Conservation (phyloP, 2,888 invertebrate species). For the Pemphredon lugubris region DNA sequence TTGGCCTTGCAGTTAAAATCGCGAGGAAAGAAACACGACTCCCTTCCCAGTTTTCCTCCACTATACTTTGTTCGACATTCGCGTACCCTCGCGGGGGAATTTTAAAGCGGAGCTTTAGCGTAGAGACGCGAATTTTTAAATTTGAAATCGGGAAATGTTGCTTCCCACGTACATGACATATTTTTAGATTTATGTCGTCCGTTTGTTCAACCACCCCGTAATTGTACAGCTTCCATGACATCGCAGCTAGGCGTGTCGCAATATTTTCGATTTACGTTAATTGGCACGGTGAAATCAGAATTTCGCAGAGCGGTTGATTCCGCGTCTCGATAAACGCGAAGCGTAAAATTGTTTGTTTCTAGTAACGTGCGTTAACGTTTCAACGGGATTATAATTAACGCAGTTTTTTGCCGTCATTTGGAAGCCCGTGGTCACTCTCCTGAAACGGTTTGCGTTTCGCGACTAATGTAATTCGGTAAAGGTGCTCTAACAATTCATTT, state of each 20-base stretch:
- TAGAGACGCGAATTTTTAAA: too few relatives aligned
- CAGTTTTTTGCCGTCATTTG: too few relatives aligned
- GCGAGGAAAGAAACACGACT: constrained; percentile 15
- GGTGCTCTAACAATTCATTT: not conserved
- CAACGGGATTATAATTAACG: too few relatives aligned
- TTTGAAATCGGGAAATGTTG: too few relatives aligned
- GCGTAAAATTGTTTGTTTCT: too few relatives aligned
- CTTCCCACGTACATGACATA: not conserved
- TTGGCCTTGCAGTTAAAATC: constrained; percentile 42
- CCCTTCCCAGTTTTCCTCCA: constrained; percentile 5
- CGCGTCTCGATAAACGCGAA: not conserved
- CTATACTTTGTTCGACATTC: not conserved
- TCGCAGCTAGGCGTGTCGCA: not conserved
- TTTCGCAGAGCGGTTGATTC: not conserved
- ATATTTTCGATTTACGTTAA: constrained; percentile 23
- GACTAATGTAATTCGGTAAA: not conserved
- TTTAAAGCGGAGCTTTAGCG: too few relatives aligned
- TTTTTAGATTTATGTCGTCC: not conserved
- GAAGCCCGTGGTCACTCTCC: too few relatives aligned
- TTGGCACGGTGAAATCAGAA: constrained; percentile 14
- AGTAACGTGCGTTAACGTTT: too few relatives aligned
- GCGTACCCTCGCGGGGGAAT: not conserved
- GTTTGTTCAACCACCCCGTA: not conserved
- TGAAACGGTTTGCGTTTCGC: not conserved
- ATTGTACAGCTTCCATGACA: not conserved